Conservation (phyloP, 2,797 vertebrate species). For the Amblyraja radiata region DNA sequence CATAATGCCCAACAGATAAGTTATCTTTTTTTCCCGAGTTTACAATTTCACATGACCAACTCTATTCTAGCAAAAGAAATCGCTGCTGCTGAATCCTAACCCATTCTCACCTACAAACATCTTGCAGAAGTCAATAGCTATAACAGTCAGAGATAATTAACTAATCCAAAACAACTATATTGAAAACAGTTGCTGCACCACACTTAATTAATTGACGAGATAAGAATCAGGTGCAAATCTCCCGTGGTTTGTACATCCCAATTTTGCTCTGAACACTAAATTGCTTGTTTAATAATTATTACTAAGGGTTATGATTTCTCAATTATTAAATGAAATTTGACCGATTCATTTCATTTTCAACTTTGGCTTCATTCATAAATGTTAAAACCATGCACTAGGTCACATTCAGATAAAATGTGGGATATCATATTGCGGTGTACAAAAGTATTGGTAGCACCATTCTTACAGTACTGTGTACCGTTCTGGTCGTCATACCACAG, state of each 20-base stretch:
- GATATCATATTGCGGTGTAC: no score
- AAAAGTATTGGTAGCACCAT: no score
- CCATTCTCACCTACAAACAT: neutral
- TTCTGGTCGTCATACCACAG: no score
- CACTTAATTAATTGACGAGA: neutral
- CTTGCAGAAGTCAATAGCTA: neutral
- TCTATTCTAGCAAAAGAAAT: neutral
- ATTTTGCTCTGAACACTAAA: neutral
- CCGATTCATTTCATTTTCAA: neutral
- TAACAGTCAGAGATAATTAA: neutral
- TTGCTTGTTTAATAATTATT: neutral
- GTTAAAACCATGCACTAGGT: no score
- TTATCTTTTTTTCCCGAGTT: neutral
- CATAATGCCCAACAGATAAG: neutral
- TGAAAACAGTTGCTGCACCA: neutral
- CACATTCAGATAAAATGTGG: neutral
- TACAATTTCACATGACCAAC: neutral
- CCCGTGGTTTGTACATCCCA: neutral
- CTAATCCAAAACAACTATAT: neutral
- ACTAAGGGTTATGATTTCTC: neutral
- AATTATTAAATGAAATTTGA: neutral
- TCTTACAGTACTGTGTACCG: no score
- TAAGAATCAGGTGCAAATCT: neutral
- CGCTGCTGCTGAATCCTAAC: neutral
- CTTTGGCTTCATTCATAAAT: neutral